Percentiles rank a stretch among this genome's conserved stretches.
Evolutionary conservation across 2,113 vertebrate genomes (phyloP).

Genomic region (Oostethus manadensis): DNA sequence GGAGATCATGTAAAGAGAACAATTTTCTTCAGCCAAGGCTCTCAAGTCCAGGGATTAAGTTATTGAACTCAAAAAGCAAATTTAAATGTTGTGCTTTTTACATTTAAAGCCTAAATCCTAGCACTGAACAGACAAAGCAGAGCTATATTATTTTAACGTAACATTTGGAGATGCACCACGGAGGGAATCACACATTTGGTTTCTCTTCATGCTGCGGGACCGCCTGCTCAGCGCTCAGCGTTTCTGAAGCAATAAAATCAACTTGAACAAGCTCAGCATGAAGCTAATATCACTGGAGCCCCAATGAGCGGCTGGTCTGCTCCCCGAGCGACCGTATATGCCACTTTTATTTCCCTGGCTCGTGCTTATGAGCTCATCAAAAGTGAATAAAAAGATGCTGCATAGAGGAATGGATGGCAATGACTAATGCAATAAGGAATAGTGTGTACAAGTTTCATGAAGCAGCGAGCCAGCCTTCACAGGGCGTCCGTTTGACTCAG

Average conservation of each 20-base stretch:
- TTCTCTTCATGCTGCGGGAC: constrained; percentile 12
- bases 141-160: not conserved
- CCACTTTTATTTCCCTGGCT: constrained; percentile 53
- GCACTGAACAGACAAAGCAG: not conserved
- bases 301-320: not conserved
- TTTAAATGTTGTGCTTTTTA: too few species aligned
- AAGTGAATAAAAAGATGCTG: not conserved
- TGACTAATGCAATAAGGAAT: constrained; percentile 45
- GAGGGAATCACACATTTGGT: constrained; percentile 9
- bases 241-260: constrained; percentile 52
- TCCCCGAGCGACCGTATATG: constrained; percentile 30
- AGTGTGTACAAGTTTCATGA: constrained; percentile 44
- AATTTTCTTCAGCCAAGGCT: too few species aligned
- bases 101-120: not conserved
- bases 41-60: too few species aligned
- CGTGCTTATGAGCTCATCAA: constrained; percentile 31
- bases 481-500: constrained; percentile 24
- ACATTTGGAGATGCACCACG: not conserved
- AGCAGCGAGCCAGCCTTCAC: constrained; percentile 22
- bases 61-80: too few species aligned
- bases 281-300: constrained; percentile 42
- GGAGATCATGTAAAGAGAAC: too few species aligned
- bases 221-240: constrained; percentile 8
- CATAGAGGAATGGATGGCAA: constrained; percentile 21
- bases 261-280: constrained; percentile 54